Evolutionary conservation across 2,888 invertebrate genomes (phyloP).

Genomic region (Acholoe squamosa): DNA sequence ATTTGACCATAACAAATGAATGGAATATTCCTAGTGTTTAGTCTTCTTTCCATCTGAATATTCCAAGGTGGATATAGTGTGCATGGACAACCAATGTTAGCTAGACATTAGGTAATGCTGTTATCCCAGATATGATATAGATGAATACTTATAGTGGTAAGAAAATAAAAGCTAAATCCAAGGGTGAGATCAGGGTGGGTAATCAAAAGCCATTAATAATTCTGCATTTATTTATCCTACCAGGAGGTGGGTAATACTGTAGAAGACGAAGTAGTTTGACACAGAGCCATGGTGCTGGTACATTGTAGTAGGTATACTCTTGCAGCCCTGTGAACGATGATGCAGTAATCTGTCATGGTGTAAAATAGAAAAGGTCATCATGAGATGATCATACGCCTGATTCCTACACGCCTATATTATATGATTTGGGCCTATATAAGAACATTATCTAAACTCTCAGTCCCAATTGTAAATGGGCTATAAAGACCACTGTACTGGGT

Average conservation of each 20-base stretch:
- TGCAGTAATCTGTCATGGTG: slow-evolving; percentile 94
- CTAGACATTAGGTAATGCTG: neutral
- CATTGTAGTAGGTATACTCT: slow-evolving; percentile 99
- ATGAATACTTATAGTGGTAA: neutral
- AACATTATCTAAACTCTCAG: no score
- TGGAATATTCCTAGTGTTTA: neutral
- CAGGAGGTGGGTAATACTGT: slow-evolving; percentile 99
- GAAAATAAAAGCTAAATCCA: neutral
- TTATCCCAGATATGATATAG: neutral
- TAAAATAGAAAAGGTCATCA: no score
- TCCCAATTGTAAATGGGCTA: no score
- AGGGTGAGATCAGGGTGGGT: neutral
- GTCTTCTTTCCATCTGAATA: neutral
- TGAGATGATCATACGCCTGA: no score
- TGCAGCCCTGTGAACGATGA: slow-evolving; percentile 99
- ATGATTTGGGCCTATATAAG: no score
- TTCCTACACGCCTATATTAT: no score
- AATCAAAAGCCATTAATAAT: neutral
- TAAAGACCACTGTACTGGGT: no score
- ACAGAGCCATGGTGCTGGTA: slow-evolving; percentile 99
- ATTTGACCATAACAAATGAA: neutral
- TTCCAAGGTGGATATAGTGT: neutral
- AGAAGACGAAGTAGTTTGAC: slow-evolving; percentile 97
- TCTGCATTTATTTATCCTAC: slow-evolving; percentile 92
- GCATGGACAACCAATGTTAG: neutral